A percentile compares a stretch with the other conserved stretches of the same genome.
Conservation (phyloP, 2,113 vertebrate genomes). For the Muscicapa adusta region DNA sequence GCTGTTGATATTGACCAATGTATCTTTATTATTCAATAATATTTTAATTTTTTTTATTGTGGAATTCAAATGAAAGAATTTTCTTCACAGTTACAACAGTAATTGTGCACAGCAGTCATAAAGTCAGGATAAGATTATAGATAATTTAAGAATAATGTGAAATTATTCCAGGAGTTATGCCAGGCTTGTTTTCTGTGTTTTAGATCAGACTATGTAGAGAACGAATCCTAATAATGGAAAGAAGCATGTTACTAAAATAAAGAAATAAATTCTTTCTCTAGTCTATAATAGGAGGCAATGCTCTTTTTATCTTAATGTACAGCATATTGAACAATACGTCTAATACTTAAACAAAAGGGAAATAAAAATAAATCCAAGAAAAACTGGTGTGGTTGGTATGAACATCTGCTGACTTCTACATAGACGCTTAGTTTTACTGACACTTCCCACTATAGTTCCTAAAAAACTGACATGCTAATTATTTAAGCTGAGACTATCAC, state of each 20-base stretch:
- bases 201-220: not conserved
- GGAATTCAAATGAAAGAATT: not conserved
- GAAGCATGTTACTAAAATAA: not conserved
- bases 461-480: not conserved
- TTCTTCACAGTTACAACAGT: not conserved
- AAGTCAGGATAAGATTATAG: not conserved
- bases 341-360: not conserved
- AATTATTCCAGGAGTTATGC: not conserved
- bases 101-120: not conserved
- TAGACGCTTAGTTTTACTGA: not conserved
- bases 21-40: not conserved
- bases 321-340: not conserved
- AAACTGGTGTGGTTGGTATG: not conserved
- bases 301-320: not conserved
- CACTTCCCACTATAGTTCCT: not conserved
- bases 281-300: not conserved
- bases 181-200: not conserved
- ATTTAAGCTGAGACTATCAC: not conserved
- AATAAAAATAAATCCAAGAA: not conserved
- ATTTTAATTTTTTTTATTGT: not conserved
- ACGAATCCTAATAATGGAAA: not conserved
- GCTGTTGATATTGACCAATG: not conserved
- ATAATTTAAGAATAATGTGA: not conserved
- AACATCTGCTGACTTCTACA: not conserved
- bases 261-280: not conserved